Percentiles rank a stretch among this genome's conserved stretches.
Evolutionary conservation across 2,797 vertebrate species (phyloP).

Genomic region (Periophthalmus magnuspinnatus): DNA sequence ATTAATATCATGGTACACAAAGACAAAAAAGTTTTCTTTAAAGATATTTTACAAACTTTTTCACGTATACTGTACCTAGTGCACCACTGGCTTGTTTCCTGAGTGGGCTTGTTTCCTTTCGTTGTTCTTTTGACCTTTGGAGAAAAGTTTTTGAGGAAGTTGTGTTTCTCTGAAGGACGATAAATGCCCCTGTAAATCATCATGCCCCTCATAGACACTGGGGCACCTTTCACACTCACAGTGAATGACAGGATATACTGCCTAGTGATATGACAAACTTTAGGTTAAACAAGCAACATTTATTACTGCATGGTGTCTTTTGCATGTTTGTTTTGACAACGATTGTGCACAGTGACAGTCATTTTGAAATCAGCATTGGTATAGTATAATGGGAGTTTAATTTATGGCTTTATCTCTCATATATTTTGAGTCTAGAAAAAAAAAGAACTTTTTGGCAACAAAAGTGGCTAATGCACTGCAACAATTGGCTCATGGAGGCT

Average conservation of each 20-base stretch:
- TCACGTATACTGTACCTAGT: neutral
- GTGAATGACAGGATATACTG: slow-evolving; percentile 1
- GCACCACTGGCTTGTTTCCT: neutral
- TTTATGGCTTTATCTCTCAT: no score
- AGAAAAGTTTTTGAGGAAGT: neutral
- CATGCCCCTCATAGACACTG: neutral
- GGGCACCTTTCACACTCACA: neutral
- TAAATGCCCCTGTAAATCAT: neutral
- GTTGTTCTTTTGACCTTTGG: neutral
- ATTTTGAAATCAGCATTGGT: neutral
- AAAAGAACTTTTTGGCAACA: no score
- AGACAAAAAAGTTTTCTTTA: no score
- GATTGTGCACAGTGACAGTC: neutral
- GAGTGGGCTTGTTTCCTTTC: neutral
- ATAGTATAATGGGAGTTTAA: neutral
- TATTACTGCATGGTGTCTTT: neutral
- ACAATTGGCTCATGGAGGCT: no score
- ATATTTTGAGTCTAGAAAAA: no score
- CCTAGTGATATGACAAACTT: neutral
- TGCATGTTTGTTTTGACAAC: neutral
- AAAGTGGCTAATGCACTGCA: no score
- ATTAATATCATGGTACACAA: no score
- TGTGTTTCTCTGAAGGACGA: neutral
- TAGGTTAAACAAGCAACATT: slow-evolving; percentile 11
- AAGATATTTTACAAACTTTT: neutral